A percentile compares a stretch with the other conserved stretches of the same genome.
These are phyloP conservation scores for Lordiphosa stackelbergi DNA, from an alignment of 1,140 invertebrate genomes.

Conservation along the genomic window DNA sequence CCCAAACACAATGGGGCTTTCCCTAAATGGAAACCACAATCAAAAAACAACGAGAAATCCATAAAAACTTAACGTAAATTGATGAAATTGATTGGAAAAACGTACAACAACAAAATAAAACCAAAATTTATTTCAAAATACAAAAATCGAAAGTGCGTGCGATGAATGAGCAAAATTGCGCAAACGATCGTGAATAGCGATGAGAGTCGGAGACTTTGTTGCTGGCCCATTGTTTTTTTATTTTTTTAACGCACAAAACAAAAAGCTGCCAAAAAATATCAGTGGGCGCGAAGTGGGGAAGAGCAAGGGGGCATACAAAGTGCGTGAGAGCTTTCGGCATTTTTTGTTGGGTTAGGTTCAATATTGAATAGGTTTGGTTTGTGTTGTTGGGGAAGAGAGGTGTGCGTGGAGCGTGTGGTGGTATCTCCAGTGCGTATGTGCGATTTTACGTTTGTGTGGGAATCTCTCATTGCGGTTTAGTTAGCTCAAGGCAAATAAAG, in stretches of 20 bases:
- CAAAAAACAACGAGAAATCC: conserved; percentile 15
- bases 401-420: not conserved
- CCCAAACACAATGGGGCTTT: conserved; percentile 38
- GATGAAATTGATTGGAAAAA: conserved; percentile 67
- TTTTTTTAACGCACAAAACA: conserved; percentile 21
- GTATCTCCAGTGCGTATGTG: conserved; percentile 42
- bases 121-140: conserved; percentile 59
- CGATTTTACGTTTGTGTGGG: conserved; percentile 33
- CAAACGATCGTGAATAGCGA: conserved; percentile 59
- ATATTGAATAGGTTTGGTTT: conserved; percentile 33
- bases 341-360: conserved; percentile 74
- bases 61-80: conserved; percentile 55
- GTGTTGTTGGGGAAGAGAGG: conserved; percentile 7
- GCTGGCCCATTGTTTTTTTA: conserved; percentile 21
- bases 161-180: conserved; percentile 67
- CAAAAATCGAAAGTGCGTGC: conserved; percentile 64
- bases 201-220: conserved; percentile 11
- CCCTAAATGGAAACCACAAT: conserved; percentile 18
- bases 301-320: conserved; percentile 27
- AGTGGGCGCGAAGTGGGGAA: conserved; percentile 19
- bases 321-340: conserved; percentile 53
- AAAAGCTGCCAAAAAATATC: conserved; percentile 62
- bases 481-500: conserved; percentile 43
- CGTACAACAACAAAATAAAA: conserved; percentile 48
- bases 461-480: conserved; percentile 49